phyloP scores from a whole-genome alignment of 2,888 invertebrate species.

The Abrostola tripartita region DNA sequence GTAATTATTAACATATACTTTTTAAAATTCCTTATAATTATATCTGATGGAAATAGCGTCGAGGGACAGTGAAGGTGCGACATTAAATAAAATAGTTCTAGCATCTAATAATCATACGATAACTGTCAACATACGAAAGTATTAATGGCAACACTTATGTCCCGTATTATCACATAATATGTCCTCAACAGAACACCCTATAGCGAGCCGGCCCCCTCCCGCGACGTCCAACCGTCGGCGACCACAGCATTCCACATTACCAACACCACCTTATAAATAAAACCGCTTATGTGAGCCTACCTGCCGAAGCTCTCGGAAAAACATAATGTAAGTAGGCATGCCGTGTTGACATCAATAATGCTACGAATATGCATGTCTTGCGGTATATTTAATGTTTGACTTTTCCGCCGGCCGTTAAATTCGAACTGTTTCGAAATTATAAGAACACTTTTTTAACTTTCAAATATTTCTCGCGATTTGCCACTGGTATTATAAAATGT shows the following conservation, averaged over 20 bases:
- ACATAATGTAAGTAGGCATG: conserved; percentile 66
- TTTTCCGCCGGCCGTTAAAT: conserved; percentile 26
- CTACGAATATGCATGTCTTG: conserved; percentile 42
- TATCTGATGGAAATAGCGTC: not conserved
- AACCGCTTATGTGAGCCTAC: conserved; percentile 79
- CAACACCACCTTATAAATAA: conserved; percentile 83
- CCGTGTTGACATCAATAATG: conserved; percentile 76
- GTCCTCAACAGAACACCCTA: conserved; percentile 65
- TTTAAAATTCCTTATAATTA: not conserved
- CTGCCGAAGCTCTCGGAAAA: conserved; percentile 74
- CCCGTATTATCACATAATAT: conserved; percentile 18
- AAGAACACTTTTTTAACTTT: conserved; percentile 4
- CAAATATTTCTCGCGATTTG: not conserved
- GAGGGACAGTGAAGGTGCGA: not conserved
- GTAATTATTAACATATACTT: not conserved
- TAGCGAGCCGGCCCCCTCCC: conserved; percentile 66
- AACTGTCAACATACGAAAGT: not conserved
- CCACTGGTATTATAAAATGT: not conserved
- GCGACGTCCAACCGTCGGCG: conserved; percentile 67
- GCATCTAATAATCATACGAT: not conserved
- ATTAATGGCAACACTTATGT: conserved; percentile 4
- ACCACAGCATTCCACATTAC: conserved; percentile 83
- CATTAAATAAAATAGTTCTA: not conserved
- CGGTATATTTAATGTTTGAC: conserved; percentile 33
- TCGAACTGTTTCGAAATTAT: conserved; percentile 15